Conservation (phyloP, 2,797 vertebrate genomes). For the Lepus townsendii region DNA sequence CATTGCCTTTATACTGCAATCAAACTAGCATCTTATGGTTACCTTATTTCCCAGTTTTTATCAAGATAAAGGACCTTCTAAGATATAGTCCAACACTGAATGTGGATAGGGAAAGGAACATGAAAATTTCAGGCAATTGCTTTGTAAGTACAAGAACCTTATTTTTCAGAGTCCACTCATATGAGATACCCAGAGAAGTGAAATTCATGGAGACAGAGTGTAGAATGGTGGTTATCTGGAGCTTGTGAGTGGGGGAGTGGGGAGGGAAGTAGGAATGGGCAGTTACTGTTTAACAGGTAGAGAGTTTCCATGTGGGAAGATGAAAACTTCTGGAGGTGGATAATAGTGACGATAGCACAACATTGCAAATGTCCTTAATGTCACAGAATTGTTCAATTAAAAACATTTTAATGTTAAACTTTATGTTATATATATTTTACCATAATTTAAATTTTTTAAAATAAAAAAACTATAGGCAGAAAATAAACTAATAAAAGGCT, state of each 20-base stretch:
- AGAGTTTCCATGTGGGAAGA: neutral
- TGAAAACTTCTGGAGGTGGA: neutral
- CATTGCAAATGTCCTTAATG: neutral
- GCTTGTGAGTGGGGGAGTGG: neutral
- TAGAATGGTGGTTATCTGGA: neutral
- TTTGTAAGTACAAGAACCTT: conserved; percentile 8
- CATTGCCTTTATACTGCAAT: conserved; percentile 10
- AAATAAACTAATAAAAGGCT: neutral
- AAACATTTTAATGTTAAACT: neutral
- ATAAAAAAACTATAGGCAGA: neutral
- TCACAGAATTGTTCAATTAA: neutral
- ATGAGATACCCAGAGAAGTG: neutral
- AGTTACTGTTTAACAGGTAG: neutral
- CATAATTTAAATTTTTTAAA: neutral
- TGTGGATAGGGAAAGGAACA: conserved; percentile 24
- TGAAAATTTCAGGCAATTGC: neutral
- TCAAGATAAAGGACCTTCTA: neutral
- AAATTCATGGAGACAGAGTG: neutral
- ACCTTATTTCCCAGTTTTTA: conserved; percentile 58
- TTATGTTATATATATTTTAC: neutral
- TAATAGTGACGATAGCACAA: neutral
- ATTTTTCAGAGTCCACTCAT: neutral
- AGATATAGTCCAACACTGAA: neutral
- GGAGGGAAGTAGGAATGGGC: neutral
- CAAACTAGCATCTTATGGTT: conserved; percentile 17